Evolutionary conservation across 2,888 invertebrate genomes (phyloP), one percentile per base, ranked within the genome.

Genomic region (Ormia ochracea): DNA sequence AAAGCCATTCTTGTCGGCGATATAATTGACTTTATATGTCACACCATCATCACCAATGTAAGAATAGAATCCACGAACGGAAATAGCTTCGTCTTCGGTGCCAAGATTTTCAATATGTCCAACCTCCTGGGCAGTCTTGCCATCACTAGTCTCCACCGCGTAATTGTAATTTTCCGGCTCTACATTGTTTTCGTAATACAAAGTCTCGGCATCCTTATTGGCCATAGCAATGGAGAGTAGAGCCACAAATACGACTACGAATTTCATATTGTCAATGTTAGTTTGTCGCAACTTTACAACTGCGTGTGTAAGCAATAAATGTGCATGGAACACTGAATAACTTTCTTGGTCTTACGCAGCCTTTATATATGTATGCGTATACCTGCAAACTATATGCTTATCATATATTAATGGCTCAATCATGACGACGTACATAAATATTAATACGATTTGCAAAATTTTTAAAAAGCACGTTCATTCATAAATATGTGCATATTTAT

Each of bases 11-110:
- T 87, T 87, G 81, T 89, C 89, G 68, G 90, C 90, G 12, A 87
- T 33, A 74, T 88, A 90, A 81, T 83, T 92, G 72, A 94, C 92
- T 4, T 90, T 90, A 86, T 93, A 93, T 0, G 89, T 89, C 23
- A 91, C 90, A 3, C 92, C 92, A 83, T 93, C 92, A 45, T 91
- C 91, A 21, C 90, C 92, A 0, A 91, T 87, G 90, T 91, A 92
- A 23, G 90, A 88, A 88, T 90, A 92, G 3, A 90, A 89, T 14
- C 92, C 92, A 48, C 85, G 88, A 14, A 92, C 90, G 2, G 89
- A 85, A 33, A 92, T 87, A 17, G 90, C 88, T 82, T 92, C 91
- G 65, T 92, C 89, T 52, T 92, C 92, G 9, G 90, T 83, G 17
- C 92, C 93, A 0, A 88, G 85, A 82, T 93, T 91, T 82, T 89